Conservation (phyloP, 2,113 vertebrate species). For the Panthera tigris region DNA sequence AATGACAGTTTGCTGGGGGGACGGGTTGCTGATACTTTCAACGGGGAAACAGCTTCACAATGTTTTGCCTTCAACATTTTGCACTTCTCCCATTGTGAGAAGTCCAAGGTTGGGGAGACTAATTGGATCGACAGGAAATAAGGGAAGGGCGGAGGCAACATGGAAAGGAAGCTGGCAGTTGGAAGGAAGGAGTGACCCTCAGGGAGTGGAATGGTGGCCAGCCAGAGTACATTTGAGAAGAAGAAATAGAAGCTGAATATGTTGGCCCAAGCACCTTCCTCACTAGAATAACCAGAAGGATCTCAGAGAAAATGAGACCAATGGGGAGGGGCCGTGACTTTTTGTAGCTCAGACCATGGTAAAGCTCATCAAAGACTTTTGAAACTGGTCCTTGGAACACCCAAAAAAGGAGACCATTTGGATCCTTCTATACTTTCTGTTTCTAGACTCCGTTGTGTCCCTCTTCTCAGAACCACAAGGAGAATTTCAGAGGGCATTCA, state of each 20-base stretch:
- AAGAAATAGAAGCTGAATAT: neutral
- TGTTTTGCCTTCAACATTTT: neutral
- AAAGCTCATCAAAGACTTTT: neutral
- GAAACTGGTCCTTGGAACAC: neutral
- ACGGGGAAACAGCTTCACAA: neutral
- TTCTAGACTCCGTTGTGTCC: neutral
- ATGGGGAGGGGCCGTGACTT: too few species aligned
- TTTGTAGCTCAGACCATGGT: neutral
- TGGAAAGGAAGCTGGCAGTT: neutral
- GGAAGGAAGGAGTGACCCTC: neutral
- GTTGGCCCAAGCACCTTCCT: neutral
- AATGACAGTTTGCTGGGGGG: neutral
- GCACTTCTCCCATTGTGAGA: fast-evolving
- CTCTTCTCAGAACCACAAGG: neutral
- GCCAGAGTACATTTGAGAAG: neutral
- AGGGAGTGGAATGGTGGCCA: too few species aligned
- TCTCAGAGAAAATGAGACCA: neutral
- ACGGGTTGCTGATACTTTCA: neutral
- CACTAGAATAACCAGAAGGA: neutral
- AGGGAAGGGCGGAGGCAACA: neutral
- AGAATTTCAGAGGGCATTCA: neutral
- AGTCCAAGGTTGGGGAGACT: neutral
- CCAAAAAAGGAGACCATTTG: neutral
- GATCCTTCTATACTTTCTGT: neutral
- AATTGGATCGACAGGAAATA: neutral